These are phyloP conservation scores for Capra hircus DNA, from an alignment of 2,113 vertebrate genomes.

Conservation along the genomic window DNA sequence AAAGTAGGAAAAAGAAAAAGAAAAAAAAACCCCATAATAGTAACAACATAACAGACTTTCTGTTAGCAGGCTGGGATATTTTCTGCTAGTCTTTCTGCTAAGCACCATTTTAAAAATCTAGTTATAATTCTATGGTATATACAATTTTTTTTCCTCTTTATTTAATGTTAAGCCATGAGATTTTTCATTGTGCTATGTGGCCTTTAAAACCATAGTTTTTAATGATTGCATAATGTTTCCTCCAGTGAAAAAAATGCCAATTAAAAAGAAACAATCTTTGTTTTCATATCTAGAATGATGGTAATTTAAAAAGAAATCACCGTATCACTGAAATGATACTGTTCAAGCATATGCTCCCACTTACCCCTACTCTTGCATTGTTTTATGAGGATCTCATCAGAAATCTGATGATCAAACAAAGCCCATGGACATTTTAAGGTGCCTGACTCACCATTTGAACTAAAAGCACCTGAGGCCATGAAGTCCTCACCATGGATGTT, in stretches of 20 bases:
- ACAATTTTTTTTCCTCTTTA: not conserved
- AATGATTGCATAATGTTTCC: not conserved
- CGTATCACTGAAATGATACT: not conserved
- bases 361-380: not conserved
- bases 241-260: not conserved
- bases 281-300: constrained; percentile 17
- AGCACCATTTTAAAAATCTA: not conserved
- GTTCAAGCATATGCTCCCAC: not conserved
- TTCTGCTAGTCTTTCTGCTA: not conserved
- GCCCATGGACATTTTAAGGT: not conserved
- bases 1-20: not conserved
- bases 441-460: not conserved
- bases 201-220: not conserved
- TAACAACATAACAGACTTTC: not conserved
- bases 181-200: not conserved
- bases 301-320: not conserved
- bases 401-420: not conserved
- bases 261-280: not conserved
- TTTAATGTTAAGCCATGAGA: not conserved
- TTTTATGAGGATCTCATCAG: constrained; percentile 20
- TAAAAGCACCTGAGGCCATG: not conserved
- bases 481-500: not conserved
- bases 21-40: not conserved
- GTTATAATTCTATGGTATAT: not conserved
- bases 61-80: not conserved